These are phyloP conservation scores for Formicarius rufipectus DNA, from an alignment of 2,113 vertebrate species.

Conservation along the genomic window DNA sequence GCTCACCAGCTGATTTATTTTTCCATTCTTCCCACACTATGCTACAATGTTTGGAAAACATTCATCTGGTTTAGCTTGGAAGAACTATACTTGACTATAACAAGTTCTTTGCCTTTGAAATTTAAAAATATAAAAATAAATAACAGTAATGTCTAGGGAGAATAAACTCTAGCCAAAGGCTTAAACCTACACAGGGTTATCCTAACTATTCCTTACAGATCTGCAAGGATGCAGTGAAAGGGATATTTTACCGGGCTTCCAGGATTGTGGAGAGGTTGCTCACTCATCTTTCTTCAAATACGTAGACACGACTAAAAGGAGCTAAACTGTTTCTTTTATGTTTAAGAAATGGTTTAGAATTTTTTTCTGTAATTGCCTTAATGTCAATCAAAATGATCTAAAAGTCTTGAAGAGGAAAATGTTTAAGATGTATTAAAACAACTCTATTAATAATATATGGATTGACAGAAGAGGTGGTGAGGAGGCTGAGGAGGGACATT, in stretches of 20 bases:
- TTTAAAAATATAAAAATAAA: neutral
- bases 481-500: neutral
- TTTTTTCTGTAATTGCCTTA: neutral
- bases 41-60: constrained; percentile 61
- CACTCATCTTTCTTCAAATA: neutral
- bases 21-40: constrained; percentile 54
- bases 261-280: neutral
- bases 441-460: neutral
- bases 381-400: neutral
- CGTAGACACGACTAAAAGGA: neutral
- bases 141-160: neutral
- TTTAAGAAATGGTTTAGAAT: neutral
- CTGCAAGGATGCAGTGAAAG: neutral
- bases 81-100: constrained; percentile 14
- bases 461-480: neutral
- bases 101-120: constrained; percentile 36
- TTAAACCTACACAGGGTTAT: neutral
- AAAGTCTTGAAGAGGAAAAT: neutral
- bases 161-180: neutral
- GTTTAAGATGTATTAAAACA: neutral
- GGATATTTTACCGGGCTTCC: neutral
- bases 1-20: constrained; percentile 66
- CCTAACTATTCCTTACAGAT: neutral
- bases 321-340: neutral
- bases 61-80: constrained; percentile 41